Base-by-base conservation (phyloP, 2,888 invertebrate species). In the Herminia tarsipennalis region DNA sequence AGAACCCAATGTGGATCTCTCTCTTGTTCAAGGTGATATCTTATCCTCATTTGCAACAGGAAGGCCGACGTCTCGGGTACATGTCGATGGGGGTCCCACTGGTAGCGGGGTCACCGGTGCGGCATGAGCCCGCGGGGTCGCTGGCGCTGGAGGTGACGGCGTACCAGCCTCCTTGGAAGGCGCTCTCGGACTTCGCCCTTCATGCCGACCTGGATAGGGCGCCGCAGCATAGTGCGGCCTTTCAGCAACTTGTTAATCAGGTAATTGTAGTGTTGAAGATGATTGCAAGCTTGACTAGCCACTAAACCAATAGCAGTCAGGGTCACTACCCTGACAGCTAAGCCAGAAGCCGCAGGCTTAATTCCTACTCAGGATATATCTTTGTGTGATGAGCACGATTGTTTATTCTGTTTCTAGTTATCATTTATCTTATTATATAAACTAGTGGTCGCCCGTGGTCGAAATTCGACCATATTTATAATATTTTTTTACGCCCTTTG, bases 141-240 rank as follows among this genome's bases (percentile, higher is more conserved):
- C 94, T 97, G 81, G 96, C 97, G 22, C 93, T 98, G 47, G 98
- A 99, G 88, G 94, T 94, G 71, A 93, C 94, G 52, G 97, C 98
- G 60, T 99, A 98, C 93, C 98, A 98, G 88, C 98, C 98, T 41
- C 98, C 97, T 25, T 99, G 98, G 99, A 98, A 98, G 92, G 98
- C 98, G 54, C 94, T 98, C 40, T 96, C 96, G 41, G 98, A 98
- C 88, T 98, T 98, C 91, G 98, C 98, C 56, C 94, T 98, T 67
- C 98, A 98, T 83, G 96, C 98, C 4, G 98, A 98, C 87, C 93
- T 98, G 49, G 98, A 98, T 72, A 91, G 97, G 41, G 96, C 97
- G 57, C 97, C 97, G 75, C 96, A 96, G 22, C 95, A 95, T 66
- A 95, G 95, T 46, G 97, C 98, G 8, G 98, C 98, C 66, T 99